Conservation (phyloP, 2,797 vertebrate species). For the Periophthalmus magnuspinnatus region DNA sequence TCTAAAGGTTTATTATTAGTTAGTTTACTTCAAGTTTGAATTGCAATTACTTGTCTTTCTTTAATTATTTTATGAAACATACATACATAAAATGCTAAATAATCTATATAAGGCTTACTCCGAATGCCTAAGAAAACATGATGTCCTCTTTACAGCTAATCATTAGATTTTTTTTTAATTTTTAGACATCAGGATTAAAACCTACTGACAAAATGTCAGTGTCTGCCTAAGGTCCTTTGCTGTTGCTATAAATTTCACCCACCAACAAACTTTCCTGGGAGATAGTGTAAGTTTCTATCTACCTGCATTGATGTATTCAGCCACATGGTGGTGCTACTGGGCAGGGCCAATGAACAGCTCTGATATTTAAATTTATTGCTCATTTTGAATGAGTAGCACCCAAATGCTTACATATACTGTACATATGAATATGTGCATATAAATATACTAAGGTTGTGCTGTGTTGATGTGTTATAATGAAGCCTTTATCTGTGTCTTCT, state of each 20-base stretch:
- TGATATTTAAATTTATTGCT: too few species aligned
- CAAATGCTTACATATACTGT: too few species aligned
- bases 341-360: not conserved
- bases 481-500: not conserved
- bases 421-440: too few species aligned
- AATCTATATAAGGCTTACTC: too few species aligned
- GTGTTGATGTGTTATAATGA: not conserved
- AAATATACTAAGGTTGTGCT: not conserved
- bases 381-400: too few species aligned
- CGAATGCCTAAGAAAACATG: too few species aligned
- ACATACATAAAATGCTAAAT: not conserved
- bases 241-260: too few species aligned
- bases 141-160: not conserved
- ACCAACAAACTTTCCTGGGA: not conserved
- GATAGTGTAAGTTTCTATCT: not conserved
- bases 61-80: not conserved
- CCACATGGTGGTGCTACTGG: not conserved
- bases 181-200: not conserved
- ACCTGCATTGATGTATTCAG: not conserved
- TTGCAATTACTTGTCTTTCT: not conserved
- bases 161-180: not conserved
- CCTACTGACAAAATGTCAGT: not conserved
- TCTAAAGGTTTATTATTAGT: conserved; percentile 68
- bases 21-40: not conserved
- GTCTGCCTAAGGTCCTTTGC: not conserved